A percentile compares a stretch with the other conserved stretches of the same genome.
phyloP scores from a whole-genome alignment of 2,113 vertebrate genomes.

The Hippoglossus stenolepis region DNA sequence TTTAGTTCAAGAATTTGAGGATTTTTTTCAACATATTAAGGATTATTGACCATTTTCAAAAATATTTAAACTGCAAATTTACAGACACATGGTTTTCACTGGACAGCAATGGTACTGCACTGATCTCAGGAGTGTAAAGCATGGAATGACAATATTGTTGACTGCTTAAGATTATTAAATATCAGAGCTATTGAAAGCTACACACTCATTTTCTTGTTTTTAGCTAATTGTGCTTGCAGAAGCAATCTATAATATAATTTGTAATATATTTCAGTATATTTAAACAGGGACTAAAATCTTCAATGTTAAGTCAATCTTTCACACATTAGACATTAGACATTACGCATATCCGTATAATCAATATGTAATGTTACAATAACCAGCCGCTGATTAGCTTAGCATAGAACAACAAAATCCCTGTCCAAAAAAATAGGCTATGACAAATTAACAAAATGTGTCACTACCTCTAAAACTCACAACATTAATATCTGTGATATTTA shows the following conservation, averaged over 20 bases:
- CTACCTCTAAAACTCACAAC: too few species aligned
- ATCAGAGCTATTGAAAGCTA: constrained; percentile 12
- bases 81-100: constrained; percentile 20
- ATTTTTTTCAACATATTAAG: too few species aligned
- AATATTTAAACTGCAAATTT: neutral
- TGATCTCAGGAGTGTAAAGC: too few species aligned
- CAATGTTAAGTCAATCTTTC: neutral
- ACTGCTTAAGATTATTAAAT: constrained; percentile 7
- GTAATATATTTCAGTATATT: neutral
- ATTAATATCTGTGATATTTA: too few species aligned
- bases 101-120: constrained; percentile 4
- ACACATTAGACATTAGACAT: neutral
- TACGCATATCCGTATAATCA: neutral
- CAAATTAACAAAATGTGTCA: too few species aligned
- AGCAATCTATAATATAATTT: neutral
- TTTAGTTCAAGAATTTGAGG: too few species aligned
- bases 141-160: neutral
- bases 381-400: constrained; percentile 2
- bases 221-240: too few species aligned
- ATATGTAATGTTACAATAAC: neutral
- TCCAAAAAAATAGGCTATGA: too few species aligned
- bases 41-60: too few species aligned
- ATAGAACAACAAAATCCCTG: too few species aligned
- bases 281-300: neutral
- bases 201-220: too few species aligned